Base-by-base conservation (phyloP, 2,113 vertebrate genomes). In the Scatophagus argus region DNA sequence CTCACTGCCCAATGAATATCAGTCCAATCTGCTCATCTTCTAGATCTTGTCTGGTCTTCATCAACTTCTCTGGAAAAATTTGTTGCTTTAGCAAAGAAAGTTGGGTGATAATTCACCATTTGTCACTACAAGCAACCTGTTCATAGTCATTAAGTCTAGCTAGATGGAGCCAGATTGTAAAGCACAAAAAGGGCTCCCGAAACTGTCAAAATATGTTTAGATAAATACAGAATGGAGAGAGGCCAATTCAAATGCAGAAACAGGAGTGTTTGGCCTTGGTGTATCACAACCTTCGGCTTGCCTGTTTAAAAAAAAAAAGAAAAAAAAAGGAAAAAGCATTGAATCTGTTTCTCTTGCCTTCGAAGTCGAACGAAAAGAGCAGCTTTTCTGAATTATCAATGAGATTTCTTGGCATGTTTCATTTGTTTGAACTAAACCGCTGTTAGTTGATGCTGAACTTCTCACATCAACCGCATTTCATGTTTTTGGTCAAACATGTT, bases 401-500 rank as follows among this genome's bases (percentile, higher is more conserved):
- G 13, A 47, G 10, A 44, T 27, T 56, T 49, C 19, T 52, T 49
- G 14, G 51, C 27, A 66, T 38, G 25, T 1, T 1, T 10, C 32
- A 32, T 56, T 49, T 49, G 16, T 62, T 62, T 29, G 34, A 32
- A 2, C n/a, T 70, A 74, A 73, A 65, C 27, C 43, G 38, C 17
- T 55, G 31, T 51, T n/a, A 34, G 44, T 67, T 27, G 32, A 39
- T 47, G 41, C 38, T 66, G 34, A 31, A 19, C 27, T 25, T 23
- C 44, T 68, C 16, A 16, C 8, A 59, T 60, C 21, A 31, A 32
- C 23, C 59, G 1, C 8, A 47, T 60, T 70, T 65, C 17, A 32
- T 47, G 19, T 31, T 76, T 66, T 11, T 79, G 65, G 65, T 60
- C 21, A 44, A 38, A 14, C 5, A 12, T 43, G 27, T 67, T 63